Conservation (phyloP, 1,140 invertebrate species). For the Bombus picipes region DNA sequence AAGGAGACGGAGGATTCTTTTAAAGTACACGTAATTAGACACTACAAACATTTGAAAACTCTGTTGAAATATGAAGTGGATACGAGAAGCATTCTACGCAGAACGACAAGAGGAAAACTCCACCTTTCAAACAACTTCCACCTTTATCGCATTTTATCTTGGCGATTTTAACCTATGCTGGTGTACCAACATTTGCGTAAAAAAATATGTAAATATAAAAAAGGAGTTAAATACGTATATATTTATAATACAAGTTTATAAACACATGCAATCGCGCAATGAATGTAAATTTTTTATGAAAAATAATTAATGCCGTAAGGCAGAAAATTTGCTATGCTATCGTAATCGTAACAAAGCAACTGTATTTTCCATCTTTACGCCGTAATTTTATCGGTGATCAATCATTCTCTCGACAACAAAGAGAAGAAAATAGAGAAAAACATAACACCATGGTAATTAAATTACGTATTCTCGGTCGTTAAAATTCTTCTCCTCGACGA, state of each 20-base stretch:
- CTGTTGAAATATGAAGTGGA: background rate
- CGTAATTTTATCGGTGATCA: background rate
- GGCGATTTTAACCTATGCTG: background rate
- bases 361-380: background rate
- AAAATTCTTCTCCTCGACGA: conserved; percentile 23
- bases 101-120: no score
- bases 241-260: no score
- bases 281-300: no score
- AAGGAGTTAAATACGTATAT: no score
- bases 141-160: background rate
- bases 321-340: background rate
- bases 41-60: background rate
- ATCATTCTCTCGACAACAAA: background rate
- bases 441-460: background rate
- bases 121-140: no score
- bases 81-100: background rate
- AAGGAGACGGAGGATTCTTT: background rate
- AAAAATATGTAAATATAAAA: background rate
- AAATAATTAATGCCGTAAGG: background rate
- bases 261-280: no score
- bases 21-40: background rate
- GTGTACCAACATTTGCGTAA: background rate
- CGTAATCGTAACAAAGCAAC: background rate
- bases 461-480: conserved; percentile 6
- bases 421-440: background rate